A percentile compares a stretch with the other conserved stretches of the same genome.
Conservation (phyloP, 2,888 invertebrate genomes). For the Macrosoma leucophasiata region DNA sequence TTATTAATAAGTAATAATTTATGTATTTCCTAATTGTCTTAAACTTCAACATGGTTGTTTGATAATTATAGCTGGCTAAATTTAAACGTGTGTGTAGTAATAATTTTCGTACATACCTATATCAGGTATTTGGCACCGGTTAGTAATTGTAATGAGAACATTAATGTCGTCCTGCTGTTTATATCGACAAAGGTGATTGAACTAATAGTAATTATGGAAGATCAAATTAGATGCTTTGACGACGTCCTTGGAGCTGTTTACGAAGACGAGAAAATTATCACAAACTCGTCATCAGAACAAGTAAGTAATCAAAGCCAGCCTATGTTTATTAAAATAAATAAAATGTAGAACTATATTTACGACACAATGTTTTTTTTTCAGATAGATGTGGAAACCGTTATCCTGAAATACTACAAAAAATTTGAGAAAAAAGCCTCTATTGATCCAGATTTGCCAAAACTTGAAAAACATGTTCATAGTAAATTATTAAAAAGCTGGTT, state of each 20-base stretch:
- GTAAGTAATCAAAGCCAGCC: conserved; percentile 61
- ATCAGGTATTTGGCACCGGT: too few species aligned
- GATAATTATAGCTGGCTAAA: too few species aligned
- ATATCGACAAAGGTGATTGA: too few species aligned
- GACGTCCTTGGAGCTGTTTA: conserved; percentile 61
- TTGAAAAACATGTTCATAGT: conserved; percentile 79
- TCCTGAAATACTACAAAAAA: conserved; percentile 52
- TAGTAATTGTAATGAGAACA: too few species aligned
- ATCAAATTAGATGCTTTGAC: conserved; percentile 48
- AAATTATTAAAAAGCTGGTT: conserved; percentile 81
- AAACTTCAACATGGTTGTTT: too few species aligned
- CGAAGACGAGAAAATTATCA: conserved; percentile 75
- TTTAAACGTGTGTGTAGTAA: too few species aligned
- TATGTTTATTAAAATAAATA: conserved; percentile 5
- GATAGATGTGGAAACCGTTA: conserved; percentile 55
- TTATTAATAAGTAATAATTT: too few species aligned
- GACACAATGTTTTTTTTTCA: too few species aligned
- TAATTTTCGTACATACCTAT: too few species aligned
- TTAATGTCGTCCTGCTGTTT: too few species aligned
- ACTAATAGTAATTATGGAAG: conserved; percentile 59
- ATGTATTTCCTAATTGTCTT: too few species aligned
- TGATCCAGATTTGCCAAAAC: conserved; percentile 74
- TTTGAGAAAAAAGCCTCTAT: conserved; percentile 61
- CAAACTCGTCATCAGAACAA: conserved; percentile 60
- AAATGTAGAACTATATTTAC: neutral